Conservation (phyloP, 2,113 vertebrate genomes). For the Ochotona princeps region DNA sequence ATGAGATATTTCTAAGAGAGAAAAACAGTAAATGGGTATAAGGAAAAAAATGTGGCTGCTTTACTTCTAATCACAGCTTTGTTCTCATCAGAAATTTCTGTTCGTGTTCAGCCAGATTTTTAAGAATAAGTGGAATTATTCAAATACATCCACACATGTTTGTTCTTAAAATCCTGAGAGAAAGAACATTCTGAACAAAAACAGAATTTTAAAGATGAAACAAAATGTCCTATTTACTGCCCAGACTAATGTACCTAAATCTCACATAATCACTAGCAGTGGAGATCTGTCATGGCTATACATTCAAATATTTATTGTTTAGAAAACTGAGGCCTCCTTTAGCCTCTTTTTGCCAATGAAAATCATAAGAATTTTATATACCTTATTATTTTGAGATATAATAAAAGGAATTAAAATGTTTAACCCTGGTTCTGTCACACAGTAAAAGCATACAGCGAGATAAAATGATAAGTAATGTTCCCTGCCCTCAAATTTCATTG, state of each 20-base stretch:
- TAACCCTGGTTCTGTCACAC: not conserved
- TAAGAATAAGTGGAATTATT: not conserved
- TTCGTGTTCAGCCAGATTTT: constrained; percentile 13
- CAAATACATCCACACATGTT: not conserved
- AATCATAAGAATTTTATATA: constrained; percentile 12
- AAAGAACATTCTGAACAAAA: not conserved
- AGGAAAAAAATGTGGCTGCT: not conserved
- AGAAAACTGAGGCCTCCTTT: not conserved
- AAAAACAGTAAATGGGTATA: not conserved
- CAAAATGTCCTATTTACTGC: constrained; percentile 8
- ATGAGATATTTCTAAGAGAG: constrained; percentile 59
- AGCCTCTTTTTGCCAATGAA: not conserved
- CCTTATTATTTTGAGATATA: not conserved
- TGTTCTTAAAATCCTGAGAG: not conserved
- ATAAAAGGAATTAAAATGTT: not conserved
- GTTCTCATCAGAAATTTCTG: not conserved
- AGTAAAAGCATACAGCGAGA: not conserved
- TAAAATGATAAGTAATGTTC: not conserved
- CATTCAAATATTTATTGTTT: not conserved
- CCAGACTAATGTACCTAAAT: not conserved
- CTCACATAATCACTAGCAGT: not conserved
- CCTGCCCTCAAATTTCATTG: not conserved
- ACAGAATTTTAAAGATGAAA: constrained; percentile 50
- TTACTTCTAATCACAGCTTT: constrained; percentile 5
- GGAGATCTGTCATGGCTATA: not conserved